Base-by-base conservation (phyloP, 2,888 invertebrate species). In the Busseola fusca region DNA sequence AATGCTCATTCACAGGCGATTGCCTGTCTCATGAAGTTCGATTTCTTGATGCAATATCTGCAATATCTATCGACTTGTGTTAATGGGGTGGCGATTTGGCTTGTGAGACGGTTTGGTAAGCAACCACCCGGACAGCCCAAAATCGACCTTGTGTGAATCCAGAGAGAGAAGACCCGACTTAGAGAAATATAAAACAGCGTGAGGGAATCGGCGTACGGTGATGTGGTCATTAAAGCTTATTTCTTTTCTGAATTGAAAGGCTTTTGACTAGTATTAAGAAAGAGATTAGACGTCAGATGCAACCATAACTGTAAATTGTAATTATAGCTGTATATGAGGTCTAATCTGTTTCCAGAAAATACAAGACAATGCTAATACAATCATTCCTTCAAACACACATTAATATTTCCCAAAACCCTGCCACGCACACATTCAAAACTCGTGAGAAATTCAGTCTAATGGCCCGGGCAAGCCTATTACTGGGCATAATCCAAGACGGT, bases 401-500 rank as follows among this genome's bases (percentile, higher is more conserved):
- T 56, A 65, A 56, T 64, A 64, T 67, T 48, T 63, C 50, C 25
- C 30, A 27, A 52, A 69, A 34, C 54, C 65, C 45, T 27, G 4
- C 48, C 54, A 60, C 58, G 18, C 62, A 74, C 65, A 75, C 63
- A 64, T 66, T 63, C 70, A 76, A 64, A 78, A 71, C 69, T 64
- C 72, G 78, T 67, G 66, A 71, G 81, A 82, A 86, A 81, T 81
- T 84, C 86, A 56, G 72, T 74, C 68, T 85, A 83, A 87, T 84
- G 76, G 82, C 48, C 66, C 73, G 78, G 75, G 64, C 76, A 67
- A 65, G 68, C 77, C 86, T 82, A 84, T 88, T 87, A 85, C 83
- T 82, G 81, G 66, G 79, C 74, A 85, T 87, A 88, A 88, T 86
- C 89, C 83, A 80, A 84, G 87, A 84, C 78, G 85, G 84, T 81